These are phyloP conservation scores for Seriola quinqueradiata DNA, from an alignment of 2,113 vertebrate species.

Conservation along the genomic window DNA sequence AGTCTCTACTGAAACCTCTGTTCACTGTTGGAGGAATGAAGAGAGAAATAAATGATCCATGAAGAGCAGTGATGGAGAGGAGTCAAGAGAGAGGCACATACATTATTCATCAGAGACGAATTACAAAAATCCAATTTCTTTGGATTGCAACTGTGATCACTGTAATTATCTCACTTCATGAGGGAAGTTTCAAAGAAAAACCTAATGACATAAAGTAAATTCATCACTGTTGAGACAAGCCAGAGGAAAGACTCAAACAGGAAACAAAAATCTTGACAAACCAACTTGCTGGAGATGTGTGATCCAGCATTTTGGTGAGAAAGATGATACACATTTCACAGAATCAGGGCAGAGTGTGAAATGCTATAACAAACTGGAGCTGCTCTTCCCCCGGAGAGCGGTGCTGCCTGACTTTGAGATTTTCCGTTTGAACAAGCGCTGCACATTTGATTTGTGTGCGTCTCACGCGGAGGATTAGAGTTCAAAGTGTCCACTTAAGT, in stretches of 20 bases:
- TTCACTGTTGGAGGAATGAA: conserved; percentile 76
- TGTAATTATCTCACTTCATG: conserved; percentile 60
- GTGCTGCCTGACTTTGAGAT: conserved; percentile 65
- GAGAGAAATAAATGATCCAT: conserved; percentile 62
- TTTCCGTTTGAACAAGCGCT: conserved; percentile 69
- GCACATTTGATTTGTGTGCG: conserved; percentile 77
- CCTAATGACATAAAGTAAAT: conserved; percentile 38
- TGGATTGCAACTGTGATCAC: conserved; percentile 62
- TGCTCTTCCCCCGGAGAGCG: conserved; percentile 65
- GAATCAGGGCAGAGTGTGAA: conserved; percentile 72
- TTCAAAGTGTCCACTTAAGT: conserved; percentile 83
- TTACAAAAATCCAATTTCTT: conserved; percentile 69
- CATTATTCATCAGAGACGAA: conserved; percentile 64
- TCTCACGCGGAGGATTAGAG: conserved; percentile 78
- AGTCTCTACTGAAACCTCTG: conserved; percentile 83
- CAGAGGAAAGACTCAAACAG: conserved; percentile 14
- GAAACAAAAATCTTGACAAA: conserved; percentile 51
- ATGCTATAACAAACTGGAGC: conserved; percentile 66
- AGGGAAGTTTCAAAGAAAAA: conserved; percentile 50
- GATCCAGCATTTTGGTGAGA: conserved; percentile 59
- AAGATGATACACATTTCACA: conserved; percentile 74
- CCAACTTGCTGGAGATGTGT: conserved; percentile 39
- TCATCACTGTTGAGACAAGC: conserved; percentile 3
- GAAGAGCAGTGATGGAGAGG: conserved; percentile 57
- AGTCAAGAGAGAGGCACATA: conserved; percentile 58